These are phyloP conservation scores for Ctenicera cuprea DNA, from an alignment of 2,888 invertebrate genomes.

Conservation along the genomic window DNA sequence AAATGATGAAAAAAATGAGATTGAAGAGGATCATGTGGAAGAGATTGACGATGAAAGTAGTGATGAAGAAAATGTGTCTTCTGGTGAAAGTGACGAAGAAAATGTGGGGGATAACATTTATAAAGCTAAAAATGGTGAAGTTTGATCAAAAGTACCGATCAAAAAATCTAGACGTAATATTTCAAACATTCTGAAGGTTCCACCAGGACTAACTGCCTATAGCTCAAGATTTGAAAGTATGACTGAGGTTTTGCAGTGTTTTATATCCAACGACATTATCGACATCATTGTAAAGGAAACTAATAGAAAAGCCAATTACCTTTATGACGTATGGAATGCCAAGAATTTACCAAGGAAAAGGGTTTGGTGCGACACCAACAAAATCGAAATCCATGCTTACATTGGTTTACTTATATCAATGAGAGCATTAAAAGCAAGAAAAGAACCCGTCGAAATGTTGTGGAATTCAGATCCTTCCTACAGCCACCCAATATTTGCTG, in stretches of 20 bases:
- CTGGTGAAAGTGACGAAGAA: neutral
- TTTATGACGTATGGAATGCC: neutral
- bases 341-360: conserved; percentile 1
- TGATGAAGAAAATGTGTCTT: neutral
- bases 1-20: neutral
- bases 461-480: conserved; percentile 14
- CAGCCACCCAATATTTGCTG: conserved; percentile 18
- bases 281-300: conserved; percentile 1
- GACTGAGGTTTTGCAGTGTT: neutral
- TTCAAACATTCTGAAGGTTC: neutral
- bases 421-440: conserved; percentile 5
- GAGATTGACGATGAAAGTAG: neutral
- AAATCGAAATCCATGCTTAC: neutral
- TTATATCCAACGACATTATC: conserved; percentile 6
- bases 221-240: neutral
- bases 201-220: neutral
- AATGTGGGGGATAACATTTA: neutral
- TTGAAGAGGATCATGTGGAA: neutral
- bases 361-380: conserved; percentile 10
- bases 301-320: conserved; percentile 6
- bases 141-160: neutral
- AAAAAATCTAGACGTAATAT: neutral
- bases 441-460: neutral
- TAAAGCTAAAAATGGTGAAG: conserved; percentile 2
- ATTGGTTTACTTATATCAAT: conserved; percentile 18